Base-by-base conservation (phyloP, 1,140 invertebrate species). In the Wasmannia auropunctata region DNA sequence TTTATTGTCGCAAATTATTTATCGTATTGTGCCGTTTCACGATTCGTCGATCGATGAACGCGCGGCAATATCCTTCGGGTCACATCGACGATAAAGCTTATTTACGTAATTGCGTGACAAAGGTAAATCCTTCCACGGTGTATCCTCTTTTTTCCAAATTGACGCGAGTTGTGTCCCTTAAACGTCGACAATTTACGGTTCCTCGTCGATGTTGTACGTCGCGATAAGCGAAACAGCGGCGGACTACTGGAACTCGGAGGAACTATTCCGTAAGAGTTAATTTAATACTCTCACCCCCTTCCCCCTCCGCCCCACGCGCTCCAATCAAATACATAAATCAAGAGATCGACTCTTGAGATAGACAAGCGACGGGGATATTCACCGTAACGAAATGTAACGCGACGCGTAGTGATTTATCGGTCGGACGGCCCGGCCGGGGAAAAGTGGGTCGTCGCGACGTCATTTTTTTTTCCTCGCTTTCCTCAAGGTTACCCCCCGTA, bases 381-480 rank as follows among this genome's bases (percentile, higher is more conserved):
- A 34, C n/a, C 67, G 25, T 8, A n/a, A n/a, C n/a, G 51, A 72
- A 56, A 60, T 34, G 51, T 72, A 60, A 76, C 16, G 19, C 40
- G 75, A 14, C 56, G 25, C 16, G 5, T 31, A 28, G 34, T 31
- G 37, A 83, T 83, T 83, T 83, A 74, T 83, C 79, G 51, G 25
- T 19, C n/a, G n/a, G 22, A 0, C 25, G 51, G 65, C 4, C n/a
- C n/a, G n/a, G n/a, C n/a, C n/a, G n/a, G n/a, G n/a, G n/a, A n/a
- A 83, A 83, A 83, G 67, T 74, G 51, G 67, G 79, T 58, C 79
- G 67, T 40, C 14, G 43, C 58, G 43, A 25, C 8, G 65, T 58
- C 46, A 58, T 49, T 19, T 49, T 80, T 70, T 80, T 70, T 80
- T 16, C 5, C 5, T 43, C 43, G 34, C 16, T 54, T 83, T 46